Base-by-base conservation (phyloP, 2,797 vertebrate species). In the Brotula barbata region DNA sequence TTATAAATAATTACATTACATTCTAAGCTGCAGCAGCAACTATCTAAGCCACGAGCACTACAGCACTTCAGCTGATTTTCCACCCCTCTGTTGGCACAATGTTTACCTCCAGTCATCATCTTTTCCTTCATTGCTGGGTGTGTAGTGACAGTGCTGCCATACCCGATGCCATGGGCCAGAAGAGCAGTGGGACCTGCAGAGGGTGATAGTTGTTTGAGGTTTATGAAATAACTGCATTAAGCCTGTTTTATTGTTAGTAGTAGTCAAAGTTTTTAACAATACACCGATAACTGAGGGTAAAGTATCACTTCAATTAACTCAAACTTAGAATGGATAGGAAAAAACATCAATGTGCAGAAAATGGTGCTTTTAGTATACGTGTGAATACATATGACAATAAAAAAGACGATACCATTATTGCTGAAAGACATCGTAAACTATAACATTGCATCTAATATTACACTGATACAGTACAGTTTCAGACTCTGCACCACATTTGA, bases 51-150 rank as follows among this genome's bases (percentile, higher is more conserved):
- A 49, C 22, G 11, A 13, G n/a, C 25, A 28, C 7, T 7, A 33
- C 6, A 33, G 40, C 34, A 45, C 62, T 64, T 36, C 12, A 39
- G 39, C 28, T 39, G 6, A 52, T 41, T 39, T 5, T 17, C n/a
- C 6, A 41, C 15, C 16, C 10, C 46, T 22, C 34, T 19, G 21
- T 58, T 63, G 44, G 17, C 16, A n/a, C 40, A 0, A 7, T 16
- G 6, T 23, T 88, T 92, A 98, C 97, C 93, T 87, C 95, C 96
- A 58, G 82, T 85, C 95, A 99, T 95, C 94, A 99, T 96, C 84
- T 96, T 99, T 71, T 99, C 96, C 80, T 97, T 99, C 75, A 94
- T 94, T 68, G 86, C 90, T 3, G 97, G 97, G 75, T 99, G 96
- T 1, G 96, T 96, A 2, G 97, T 99, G 42, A 99, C 94, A 65